Base-by-base conservation (phyloP, 2,113 vertebrate species). In the Campylomormyrus tamandua region DNA sequence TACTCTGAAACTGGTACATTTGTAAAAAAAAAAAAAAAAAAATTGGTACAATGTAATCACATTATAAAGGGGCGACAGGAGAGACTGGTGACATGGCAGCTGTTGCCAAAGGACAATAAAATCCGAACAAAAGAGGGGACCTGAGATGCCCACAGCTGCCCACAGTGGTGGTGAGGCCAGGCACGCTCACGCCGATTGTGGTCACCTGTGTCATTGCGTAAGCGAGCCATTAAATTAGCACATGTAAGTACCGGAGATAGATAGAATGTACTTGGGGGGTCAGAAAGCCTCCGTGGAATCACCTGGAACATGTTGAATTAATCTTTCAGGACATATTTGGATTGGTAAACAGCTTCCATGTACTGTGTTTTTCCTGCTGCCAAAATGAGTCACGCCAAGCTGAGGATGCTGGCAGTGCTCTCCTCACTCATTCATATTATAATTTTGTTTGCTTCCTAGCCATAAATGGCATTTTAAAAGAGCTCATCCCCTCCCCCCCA, bases 291-390 rank as follows among this genome's bases (percentile, higher is more conserved):
- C 87, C 42, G 3, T 70, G 89, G 86, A 90, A 83, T 88, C 58
- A 80, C 53, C 50, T 42, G 49, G 89, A 84, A 85, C 70, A 31
- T 62, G 88, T 62, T 87, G 88, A 91, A 87, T 89, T 89, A 66
- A 90, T 91, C 84, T 91, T 89, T 89, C 88, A 83, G 52, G 90
- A 89, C 66, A 87, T 49, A 87, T 89, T 90, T 87, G 88, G 46
- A 87, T 87, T 90, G 66, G 87, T 88, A 90, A 91, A 83, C 70
- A 84, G 90, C 58, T 88, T 90, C 77, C 62, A 74, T 42, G 88
- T 89, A 21, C 90, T n/a, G 62, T 89, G 89, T 48, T 85, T 48
- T 83, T 88, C 35, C 45, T 87, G 80, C 53, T 83, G 80, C 83
- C 89, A 80, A 77, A 70, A 84, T 90, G 50, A 85, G 90, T 91